phyloP scores from a whole-genome alignment of 2,888 invertebrate genomes.

The Ennomos fuscantarius region DNA sequence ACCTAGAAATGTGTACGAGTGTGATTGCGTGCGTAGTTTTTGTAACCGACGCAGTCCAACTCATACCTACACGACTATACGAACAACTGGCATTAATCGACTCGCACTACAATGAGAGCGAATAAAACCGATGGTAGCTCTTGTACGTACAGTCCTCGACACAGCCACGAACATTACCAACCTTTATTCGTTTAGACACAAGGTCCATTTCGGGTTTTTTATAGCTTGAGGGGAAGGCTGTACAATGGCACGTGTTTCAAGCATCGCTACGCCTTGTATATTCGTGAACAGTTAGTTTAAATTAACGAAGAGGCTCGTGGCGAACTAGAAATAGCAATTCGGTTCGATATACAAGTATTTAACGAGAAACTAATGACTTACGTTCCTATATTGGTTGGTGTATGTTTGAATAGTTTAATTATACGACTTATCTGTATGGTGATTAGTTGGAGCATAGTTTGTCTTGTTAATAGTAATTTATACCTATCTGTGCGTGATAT shows the following conservation, averaged over 20 bases:
- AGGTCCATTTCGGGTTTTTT: conserved; percentile 11
- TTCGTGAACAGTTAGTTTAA: conserved; percentile 60
- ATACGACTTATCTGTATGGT: conserved; percentile 35
- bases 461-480: conserved; percentile 22
- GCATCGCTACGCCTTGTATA: conserved; percentile 53
- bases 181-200: conserved; percentile 12
- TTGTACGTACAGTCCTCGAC: conserved; percentile 17
- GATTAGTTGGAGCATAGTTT: conserved; percentile 31
- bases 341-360: conserved; percentile 52
- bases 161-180: conserved; percentile 4
- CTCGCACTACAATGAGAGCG: conserved; percentile 33
- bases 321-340: conserved; percentile 51
- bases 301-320: conserved; percentile 53
- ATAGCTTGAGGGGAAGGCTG: conserved; percentile 28
- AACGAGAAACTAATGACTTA: conserved; percentile 47
- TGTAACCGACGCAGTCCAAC: conserved; percentile 40
- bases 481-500: not conserved
- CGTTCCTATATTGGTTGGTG: conserved; percentile 33
- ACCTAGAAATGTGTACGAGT: conserved; percentile 31
- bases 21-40: conserved; percentile 38
- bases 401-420: conserved; percentile 40
- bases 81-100: conserved; percentile 27
- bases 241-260: conserved; percentile 57
- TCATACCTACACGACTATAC: conserved; percentile 26
- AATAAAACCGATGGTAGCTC: conserved; percentile 29